Conservation (phyloP, 2,797 vertebrate genomes). For the Phalanger gymnotis region DNA sequence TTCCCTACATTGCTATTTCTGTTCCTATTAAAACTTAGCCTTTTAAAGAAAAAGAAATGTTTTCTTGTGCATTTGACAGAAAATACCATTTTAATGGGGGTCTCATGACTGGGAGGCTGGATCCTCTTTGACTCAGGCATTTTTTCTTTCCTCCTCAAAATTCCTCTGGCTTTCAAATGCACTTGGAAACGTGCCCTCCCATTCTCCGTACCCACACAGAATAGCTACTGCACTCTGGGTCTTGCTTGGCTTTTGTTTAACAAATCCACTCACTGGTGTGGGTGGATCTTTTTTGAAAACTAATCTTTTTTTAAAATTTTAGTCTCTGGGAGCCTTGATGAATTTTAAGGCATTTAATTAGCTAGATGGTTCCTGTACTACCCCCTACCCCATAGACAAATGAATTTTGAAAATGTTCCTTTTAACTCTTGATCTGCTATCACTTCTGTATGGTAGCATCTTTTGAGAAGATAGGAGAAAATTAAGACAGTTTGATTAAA, state of each 20-base stretch:
- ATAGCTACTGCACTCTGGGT: slow-evolving; percentile 61
- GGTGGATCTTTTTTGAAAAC: slow-evolving; percentile 16
- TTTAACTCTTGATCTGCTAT: background rate
- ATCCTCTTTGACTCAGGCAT: slow-evolving; percentile 79
- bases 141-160: slow-evolving; percentile 80
- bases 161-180: slow-evolving; percentile 78
- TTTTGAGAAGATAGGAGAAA: background rate
- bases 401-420: slow-evolving; percentile 27
- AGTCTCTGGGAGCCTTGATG: background rate
- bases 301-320: slow-evolving; percentile 14
- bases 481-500: background rate
- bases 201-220: slow-evolving; percentile 67
- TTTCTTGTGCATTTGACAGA: slow-evolving; percentile 76
- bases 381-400: background rate
- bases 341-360: slow-evolving; percentile 5
- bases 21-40: slow-evolving; percentile 72
- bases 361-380: background rate
- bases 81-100: slow-evolving; percentile 56
- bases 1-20: slow-evolving; percentile 74
- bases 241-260: slow-evolving; percentile 76
- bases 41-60: slow-evolving; percentile 69
- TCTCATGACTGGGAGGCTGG: slow-evolving; percentile 71
- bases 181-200: slow-evolving; percentile 72
- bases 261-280: background rate
- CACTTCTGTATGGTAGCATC: background rate